A percentile compares a stretch with the other conserved stretches of the same genome.
Evolutionary conservation across 1,140 invertebrate genomes (phyloP).

Genomic region (Papilio aristodemus): DNA sequence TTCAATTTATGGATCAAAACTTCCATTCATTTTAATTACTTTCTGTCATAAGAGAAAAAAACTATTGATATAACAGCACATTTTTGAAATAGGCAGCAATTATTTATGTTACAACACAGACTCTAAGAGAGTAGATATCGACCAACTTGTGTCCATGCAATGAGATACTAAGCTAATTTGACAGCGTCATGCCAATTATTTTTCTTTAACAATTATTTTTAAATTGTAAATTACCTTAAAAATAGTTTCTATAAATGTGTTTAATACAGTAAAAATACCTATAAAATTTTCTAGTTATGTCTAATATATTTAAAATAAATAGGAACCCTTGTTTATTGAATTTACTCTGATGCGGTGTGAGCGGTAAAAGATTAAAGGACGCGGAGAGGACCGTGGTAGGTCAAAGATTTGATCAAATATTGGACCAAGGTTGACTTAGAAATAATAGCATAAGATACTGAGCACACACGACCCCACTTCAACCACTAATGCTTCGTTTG

Average conservation of each 20-base stretch:
- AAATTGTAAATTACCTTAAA: too few relatives aligned
- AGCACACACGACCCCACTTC: conserved; percentile 65
- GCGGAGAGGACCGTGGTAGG: conserved; percentile 50
- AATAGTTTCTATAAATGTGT: neutral
- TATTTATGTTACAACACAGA: neutral
- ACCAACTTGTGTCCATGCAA: too few relatives aligned
- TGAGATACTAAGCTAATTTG: too few relatives aligned
- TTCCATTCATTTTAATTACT: neutral
- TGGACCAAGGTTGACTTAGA: conserved; percentile 66
- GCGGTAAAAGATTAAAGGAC: conserved; percentile 69
- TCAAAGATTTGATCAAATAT: conserved; percentile 73
- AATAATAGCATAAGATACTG: conserved; percentile 76
- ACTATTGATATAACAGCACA: neutral
- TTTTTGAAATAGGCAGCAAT: neutral
- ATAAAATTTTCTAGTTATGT: conserved; percentile 12
- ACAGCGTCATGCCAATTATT: too few relatives aligned
- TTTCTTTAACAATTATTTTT: too few relatives aligned
- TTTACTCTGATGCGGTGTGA: conserved; percentile 43
- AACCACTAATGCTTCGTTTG: conserved; percentile 62
- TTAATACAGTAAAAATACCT: neutral
- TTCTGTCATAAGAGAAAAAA: neutral
- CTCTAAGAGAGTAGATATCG: too few relatives aligned
- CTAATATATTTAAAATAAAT: conserved; percentile 24
- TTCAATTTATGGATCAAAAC: neutral
- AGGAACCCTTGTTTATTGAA: conserved; percentile 27